Evolutionary conservation across 37 sponge, comb jelly and placozoan genomes (phyloP), one percentile per base, ranked within the genome.

Genomic region (Tethya wilhelma): DNA sequence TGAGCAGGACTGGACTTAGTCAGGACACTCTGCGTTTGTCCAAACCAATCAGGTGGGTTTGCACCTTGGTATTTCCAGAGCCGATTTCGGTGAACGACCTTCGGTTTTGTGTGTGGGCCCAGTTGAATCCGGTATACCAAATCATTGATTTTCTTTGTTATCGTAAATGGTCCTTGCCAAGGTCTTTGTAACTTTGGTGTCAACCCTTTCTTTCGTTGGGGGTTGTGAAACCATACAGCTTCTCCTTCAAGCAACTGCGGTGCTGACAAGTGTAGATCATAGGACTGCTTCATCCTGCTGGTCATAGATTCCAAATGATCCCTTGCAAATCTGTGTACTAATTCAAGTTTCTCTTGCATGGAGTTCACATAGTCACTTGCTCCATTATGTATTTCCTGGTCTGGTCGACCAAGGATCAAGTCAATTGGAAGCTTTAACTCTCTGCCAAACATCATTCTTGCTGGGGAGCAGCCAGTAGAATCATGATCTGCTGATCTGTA

Each of bases 401-500:
- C n/a, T n/a, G n/a, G n/a, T n/a, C n/a, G n/a, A n/a, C n/a, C n/a
- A n/a, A n/a, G n/a, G n/a, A n/a, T n/a, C n/a, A n/a, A n/a, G n/a
- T n/a, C n/a, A n/a, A n/a, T n/a, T n/a, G n/a, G n/a, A n/a, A n/a
- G n/a, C n/a, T n/a, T n/a, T n/a, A n/a, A n/a, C n/a, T n/a, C n/a
- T n/a, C n/a, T n/a, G n/a, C n/a, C n/a, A n/a, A n/a, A n/a, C n/a
- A n/a, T n/a, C n/a, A n/a, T n/a, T n/a, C n/a, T n/a, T n/a, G n/a
- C n/a, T n/a, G n/a, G n/a, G n/a, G n/a, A n/a, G n/a, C n/a, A n/a
- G n/a, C n/a, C n/a, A n/a, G n/a, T n/a, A n/a, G n/a, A n/a, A n/a
- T n/a, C n/a, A n/a, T 90, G 85, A 41, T 38, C 36, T 37, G 85
- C 64, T 14, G 86, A 76, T 2, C 77, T 71, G 59, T 86, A 86